A percentile compares a stretch with the other conserved stretches of the same genome.
Evolutionary conservation across 1,140 invertebrate species (phyloP).

Genomic region (Drosophila malerkotliana): DNA sequence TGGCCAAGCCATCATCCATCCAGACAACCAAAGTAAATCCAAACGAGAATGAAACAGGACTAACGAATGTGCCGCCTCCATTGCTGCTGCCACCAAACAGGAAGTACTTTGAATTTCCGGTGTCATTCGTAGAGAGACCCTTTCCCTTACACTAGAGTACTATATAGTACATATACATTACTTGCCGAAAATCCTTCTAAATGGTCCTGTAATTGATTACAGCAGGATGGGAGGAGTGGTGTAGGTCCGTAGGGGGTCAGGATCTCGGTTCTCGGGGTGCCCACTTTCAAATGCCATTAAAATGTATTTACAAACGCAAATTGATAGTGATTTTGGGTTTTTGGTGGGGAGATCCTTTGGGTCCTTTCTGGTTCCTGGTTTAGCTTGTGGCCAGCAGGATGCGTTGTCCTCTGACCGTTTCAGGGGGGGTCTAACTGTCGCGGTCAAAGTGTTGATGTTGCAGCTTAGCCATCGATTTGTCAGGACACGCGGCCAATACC

Average conservation of each 20-base stretch:
- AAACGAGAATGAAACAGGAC: slow-evolving; percentile 66
- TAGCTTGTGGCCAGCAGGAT: slow-evolving; percentile 1
- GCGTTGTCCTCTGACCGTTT: neutral
- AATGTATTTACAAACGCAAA: slow-evolving; percentile 83
- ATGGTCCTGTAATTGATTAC: slow-evolving; percentile 77
- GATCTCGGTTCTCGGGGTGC: slow-evolving; percentile 22
- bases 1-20: slow-evolving; percentile 66
- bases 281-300: slow-evolving; percentile 81
- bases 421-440: neutral
- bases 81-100: slow-evolving; percentile 59
- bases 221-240: neutral
- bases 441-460: slow-evolving; percentile 63
- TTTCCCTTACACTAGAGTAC: slow-evolving; percentile 2
- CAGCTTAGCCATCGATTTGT: slow-evolving; percentile 65
- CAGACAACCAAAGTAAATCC: slow-evolving; percentile 58
- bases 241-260: slow-evolving; percentile 21
- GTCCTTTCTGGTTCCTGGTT: slow-evolving; percentile 3
- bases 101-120: slow-evolving; percentile 82
- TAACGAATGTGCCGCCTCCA: too few relatives aligned
- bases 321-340: slow-evolving; percentile 75
- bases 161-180: neutral
- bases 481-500: slow-evolving; percentile 10
- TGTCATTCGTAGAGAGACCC: slow-evolving; percentile 56
- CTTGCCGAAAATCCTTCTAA: slow-evolving; percentile 38
- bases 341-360: neutral